Conservation (phyloP, 2,888 invertebrate genomes). For the Panzeria rudis region DNA sequence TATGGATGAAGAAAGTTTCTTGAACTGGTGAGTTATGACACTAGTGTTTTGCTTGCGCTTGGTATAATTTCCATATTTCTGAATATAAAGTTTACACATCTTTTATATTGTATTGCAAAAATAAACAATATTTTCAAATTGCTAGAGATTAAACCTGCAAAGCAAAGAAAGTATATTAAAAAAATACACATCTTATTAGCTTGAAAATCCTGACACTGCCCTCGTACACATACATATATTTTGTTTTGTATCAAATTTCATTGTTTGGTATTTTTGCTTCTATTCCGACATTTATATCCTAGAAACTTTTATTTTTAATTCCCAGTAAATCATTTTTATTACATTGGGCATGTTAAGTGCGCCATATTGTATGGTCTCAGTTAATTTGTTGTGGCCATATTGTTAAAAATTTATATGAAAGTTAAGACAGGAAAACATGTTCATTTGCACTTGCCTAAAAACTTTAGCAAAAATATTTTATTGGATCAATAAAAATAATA, state of each 20-base stretch:
- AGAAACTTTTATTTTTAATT: background rate
- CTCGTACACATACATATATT: background rate
- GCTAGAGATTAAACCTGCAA: no score
- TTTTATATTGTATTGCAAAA: no score
- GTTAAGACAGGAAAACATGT: background rate
- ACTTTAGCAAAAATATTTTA: background rate
- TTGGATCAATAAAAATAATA: no score
- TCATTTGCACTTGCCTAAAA: background rate
- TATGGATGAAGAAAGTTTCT: no score
- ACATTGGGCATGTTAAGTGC: slow-evolving; percentile 60
- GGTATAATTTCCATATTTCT: no score
- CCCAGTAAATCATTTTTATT: slow-evolving; percentile 68
- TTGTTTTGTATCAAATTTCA: background rate
- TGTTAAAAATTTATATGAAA: slow-evolving; percentile 18
- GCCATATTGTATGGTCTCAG: slow-evolving; percentile 67
- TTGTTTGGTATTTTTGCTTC: background rate
- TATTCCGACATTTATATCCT: slow-evolving; percentile 6
- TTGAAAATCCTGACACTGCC: no score
- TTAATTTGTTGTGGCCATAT: slow-evolving; percentile 51
- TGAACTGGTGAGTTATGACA: no score
- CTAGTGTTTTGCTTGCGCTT: no score
- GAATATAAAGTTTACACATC: no score
- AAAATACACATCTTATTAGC: no score
- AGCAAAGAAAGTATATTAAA: no score
- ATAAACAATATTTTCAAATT: no score